Conservation (phyloP, 2,888 invertebrate species). For the Argynnis bischoffii region DNA sequence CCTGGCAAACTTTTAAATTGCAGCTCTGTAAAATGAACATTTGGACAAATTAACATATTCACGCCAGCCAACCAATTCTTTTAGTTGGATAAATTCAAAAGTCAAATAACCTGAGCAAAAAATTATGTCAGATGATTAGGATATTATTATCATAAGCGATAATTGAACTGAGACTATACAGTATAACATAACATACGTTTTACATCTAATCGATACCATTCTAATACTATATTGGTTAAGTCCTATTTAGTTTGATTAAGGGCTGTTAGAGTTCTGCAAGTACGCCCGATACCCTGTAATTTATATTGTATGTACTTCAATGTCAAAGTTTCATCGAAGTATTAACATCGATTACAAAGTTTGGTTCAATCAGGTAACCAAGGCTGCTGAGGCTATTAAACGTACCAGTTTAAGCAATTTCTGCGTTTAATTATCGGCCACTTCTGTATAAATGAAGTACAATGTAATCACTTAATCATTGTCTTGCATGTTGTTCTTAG, state of each 20-base stretch:
- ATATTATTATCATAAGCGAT: background rate
- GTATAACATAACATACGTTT: background rate
- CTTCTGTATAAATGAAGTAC: background rate
- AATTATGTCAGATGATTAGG: too few species aligned
- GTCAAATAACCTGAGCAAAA: too few species aligned
- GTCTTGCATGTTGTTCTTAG: background rate
- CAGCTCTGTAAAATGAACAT: too few species aligned
- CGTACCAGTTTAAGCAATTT: conserved; percentile 20
- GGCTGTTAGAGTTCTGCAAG: background rate
- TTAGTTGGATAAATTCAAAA: too few species aligned
- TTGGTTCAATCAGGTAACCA: conserved; percentile 37
- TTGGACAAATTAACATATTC: too few species aligned
- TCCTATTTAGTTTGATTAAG: conserved; percentile 14
- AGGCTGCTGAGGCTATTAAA: conserved; percentile 47
- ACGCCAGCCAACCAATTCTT: too few species aligned
- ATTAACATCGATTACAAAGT: conserved; percentile 54
- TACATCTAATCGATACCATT: background rate
- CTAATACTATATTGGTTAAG: background rate
- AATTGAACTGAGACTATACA: background rate
- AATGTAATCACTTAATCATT: background rate
- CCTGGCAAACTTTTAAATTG: too few species aligned
- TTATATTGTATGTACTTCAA: conserved; percentile 33
- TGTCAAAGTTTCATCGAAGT: conserved; percentile 44
- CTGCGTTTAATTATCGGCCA: conserved; percentile 8
- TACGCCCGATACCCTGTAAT: conserved; percentile 31